Percentiles rank a stretch among this genome's conserved stretches.
These are phyloP conservation scores for Porites evermanni DNA, from an alignment of 92 coral and sea anemone genomes.

Conservation along the genomic window DNA sequence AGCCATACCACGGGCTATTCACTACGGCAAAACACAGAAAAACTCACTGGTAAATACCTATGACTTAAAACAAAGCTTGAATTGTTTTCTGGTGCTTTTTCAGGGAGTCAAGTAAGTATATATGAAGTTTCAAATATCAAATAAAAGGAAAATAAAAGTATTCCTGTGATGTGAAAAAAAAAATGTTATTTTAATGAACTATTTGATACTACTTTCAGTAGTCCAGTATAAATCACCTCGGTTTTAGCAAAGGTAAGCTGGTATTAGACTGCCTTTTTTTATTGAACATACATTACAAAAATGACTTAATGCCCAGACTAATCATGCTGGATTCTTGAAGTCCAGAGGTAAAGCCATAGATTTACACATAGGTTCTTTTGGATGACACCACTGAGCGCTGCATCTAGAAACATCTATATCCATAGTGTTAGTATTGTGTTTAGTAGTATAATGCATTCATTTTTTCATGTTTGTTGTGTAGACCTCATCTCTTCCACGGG, in stretches of 20 bases:
- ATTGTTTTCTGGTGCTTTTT: not conserved
- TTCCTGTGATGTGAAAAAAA: no score
- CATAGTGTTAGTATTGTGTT: not conserved
- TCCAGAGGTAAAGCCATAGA: no score
- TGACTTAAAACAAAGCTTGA: not conserved
- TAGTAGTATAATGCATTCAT: not conserved
- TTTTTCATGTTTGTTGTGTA: slow-evolving; percentile 15
- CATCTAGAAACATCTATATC: not conserved
- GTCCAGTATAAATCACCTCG: no score
- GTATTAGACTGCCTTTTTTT: not conserved
- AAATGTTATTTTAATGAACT: no score
- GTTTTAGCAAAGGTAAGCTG: not conserved
- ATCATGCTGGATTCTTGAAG: no score
- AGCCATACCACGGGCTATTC: slow-evolving; percentile 18
- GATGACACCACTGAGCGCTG: not conserved
- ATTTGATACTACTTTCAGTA: no score
- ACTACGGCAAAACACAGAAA: slow-evolving; percentile 49
- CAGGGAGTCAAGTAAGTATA: no score
- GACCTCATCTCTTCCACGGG: slow-evolving; percentile 66
- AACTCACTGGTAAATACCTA: slow-evolving; percentile 7
- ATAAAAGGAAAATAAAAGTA: no score
- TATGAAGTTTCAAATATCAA: no score
- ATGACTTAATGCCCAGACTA: no score
- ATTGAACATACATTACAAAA: not conserved
- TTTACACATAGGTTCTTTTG: no score